Conservation (phyloP, 23 tunicate genomes). For the Ascidia mentula region DNA sequence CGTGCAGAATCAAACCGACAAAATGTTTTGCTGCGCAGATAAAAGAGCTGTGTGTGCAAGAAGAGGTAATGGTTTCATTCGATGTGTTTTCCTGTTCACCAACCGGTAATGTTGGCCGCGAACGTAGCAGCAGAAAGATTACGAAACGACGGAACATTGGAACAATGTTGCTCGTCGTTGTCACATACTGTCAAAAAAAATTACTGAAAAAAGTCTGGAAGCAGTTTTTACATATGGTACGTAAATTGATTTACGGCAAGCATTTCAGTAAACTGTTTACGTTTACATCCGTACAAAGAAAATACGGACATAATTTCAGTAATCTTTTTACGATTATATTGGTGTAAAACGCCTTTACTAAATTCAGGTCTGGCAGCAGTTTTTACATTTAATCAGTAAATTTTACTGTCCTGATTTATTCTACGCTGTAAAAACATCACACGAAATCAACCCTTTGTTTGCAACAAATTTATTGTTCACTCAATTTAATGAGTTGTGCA, state of each 20-base stretch:
- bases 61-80: too few species aligned
- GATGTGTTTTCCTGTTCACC: too few species aligned
- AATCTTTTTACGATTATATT: neutral
- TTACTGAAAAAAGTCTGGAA: slow-evolving; percentile 3
- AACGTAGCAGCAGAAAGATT: too few species aligned
- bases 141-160: too few species aligned
- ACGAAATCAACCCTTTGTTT: neutral
- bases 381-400: neutral
- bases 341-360: neutral
- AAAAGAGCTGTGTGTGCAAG: too few species aligned
- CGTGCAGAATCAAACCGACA: too few species aligned
- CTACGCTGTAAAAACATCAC: neutral
- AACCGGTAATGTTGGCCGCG: too few species aligned
- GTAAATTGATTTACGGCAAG: neutral
- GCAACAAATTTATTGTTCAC: neutral
- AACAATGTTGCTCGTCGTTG: too few species aligned
- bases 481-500: neutral
- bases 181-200: slow-evolving; percentile 4
- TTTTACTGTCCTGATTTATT: neutral
- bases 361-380: slow-evolving; percentile 2
- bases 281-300: neutral
- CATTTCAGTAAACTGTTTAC: neutral
- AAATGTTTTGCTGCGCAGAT: too few species aligned
- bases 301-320: neutral
- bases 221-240: neutral